Evolutionary conservation across 2,888 invertebrate species (phyloP).

Genomic region (Anticlea derivata): DNA sequence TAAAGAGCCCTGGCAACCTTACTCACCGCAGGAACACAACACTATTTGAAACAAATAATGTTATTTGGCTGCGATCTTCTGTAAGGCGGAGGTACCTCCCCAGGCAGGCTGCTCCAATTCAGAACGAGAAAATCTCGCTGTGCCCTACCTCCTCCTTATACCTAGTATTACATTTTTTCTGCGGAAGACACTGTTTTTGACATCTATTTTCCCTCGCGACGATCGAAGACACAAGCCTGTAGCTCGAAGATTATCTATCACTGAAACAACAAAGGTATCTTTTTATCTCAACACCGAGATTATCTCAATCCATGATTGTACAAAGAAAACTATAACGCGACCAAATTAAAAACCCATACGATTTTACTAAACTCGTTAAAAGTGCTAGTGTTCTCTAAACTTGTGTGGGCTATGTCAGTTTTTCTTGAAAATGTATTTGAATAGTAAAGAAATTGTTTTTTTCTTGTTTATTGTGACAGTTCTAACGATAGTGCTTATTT

Average conservation of each 20-base stretch:
- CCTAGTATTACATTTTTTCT: too few relatives aligned
- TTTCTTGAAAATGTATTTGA: conserved; percentile 57
- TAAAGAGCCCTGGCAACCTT: too few relatives aligned
- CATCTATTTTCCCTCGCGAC: too few relatives aligned
- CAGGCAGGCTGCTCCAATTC: too few relatives aligned
- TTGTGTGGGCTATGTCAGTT: not conserved
- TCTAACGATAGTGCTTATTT: conserved; percentile 57
- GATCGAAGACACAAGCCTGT: too few relatives aligned
- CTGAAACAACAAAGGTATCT: not conserved
- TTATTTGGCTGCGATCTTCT: too few relatives aligned
- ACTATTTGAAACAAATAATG: too few relatives aligned
- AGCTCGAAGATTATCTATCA: not conserved
- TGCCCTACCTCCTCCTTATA: too few relatives aligned
- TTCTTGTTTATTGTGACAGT: conserved; percentile 52
- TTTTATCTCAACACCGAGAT: conserved; percentile 7
- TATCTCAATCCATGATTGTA: conserved; percentile 12
- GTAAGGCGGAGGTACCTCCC: too few relatives aligned
- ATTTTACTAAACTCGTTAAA: not conserved
- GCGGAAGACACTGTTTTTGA: too few relatives aligned
- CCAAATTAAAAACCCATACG: not conserved
- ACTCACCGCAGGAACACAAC: too few relatives aligned
- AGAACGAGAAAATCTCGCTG: too few relatives aligned
- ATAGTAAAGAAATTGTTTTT: conserved; percentile 56
- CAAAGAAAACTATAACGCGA: conserved; percentile 7
- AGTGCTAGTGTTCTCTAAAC: not conserved